Base-by-base conservation (phyloP, 2,113 vertebrate species). In the Nesospiza acunhae region DNA sequence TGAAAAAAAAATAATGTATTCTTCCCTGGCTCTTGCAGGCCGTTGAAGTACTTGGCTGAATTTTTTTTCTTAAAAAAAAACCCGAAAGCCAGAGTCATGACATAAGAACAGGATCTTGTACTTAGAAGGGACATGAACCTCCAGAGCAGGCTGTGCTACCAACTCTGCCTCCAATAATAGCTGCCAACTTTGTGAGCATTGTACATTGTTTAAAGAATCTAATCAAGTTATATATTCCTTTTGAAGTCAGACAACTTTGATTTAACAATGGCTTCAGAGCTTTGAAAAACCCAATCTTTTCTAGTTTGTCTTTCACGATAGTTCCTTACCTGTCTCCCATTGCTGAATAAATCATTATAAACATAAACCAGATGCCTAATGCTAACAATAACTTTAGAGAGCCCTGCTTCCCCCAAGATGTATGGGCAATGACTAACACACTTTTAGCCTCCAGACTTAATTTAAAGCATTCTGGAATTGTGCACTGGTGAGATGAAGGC, bases 291-390 rank as follows among this genome's bases (percentile, higher is more conserved):
- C 69, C 93, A 86, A 26, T 72, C 74, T 97, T 87, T 78, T 83
- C 85, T 93, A 93, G 89, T 95, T 97, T 97, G 88, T 96, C 94
- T 97, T 97, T 88, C 90, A 97, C 4, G 7, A 94, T 53, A 63
- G 80, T 74, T 94, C 46, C 68, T 89, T 93, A 97, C 93, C 93
- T 97, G 96, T 84, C 96, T 98, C 95, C 73, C 88, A 73, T 60
- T 92, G 87, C 84, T 91, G 92, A 86, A 94, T 97, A 97, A 97
- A 95, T 97, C 87, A 93, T 82, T 63, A 30, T 41, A 96, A 90
- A 97, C 92, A 95, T 63, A 97, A 97, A 97, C 90, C 96, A 98
- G 96, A 97, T 97, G 96, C 95, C 78, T 81, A 84, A 70, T 78
- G 92, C 79, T 95, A 96, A 96, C 90, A 90, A 84, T 96, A 96